A percentile compares a stretch with the other conserved stretches of the same genome.
phyloP scores from a whole-genome alignment of 2,797 vertebrate species.

The Dryobates pubescens region DNA sequence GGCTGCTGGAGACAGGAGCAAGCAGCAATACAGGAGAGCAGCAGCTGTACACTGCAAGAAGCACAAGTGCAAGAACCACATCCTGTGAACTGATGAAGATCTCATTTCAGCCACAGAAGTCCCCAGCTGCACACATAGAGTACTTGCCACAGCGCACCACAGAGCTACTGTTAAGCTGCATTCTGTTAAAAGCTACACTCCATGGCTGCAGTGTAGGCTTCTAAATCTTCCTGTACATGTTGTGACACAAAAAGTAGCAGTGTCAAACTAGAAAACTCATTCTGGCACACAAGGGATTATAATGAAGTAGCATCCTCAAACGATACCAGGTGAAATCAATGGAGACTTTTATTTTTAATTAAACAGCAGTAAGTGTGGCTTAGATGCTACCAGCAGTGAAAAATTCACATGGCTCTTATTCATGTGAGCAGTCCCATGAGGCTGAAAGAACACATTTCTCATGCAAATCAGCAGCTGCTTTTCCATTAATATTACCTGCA shows the following conservation, averaged over 20 bases:
- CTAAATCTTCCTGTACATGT: fast-evolving
- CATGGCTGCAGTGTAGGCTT: not conserved
- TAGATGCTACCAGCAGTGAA: not conserved
- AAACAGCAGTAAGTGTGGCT: not conserved
- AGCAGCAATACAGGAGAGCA: not conserved
- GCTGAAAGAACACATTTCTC: not conserved
- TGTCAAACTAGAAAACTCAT: not conserved
- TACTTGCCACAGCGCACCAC: not conserved
- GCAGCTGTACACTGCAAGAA: not conserved
- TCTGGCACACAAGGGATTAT: not conserved
- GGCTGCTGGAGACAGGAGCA: not conserved
- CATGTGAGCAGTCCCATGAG: not conserved
- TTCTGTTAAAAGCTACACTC: not conserved
- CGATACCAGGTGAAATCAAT: not conserved
- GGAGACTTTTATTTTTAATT: not conserved
- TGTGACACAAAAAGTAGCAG: not conserved
- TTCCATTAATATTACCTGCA: not conserved
- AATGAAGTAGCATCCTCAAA: not conserved
- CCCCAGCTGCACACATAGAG: not conserved
- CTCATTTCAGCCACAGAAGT: not conserved
- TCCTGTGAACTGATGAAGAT: not conserved
- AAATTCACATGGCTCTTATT: not conserved
- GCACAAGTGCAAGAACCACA: not conserved
- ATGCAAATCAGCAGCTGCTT: not conserved
- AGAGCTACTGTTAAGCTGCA: not conserved